Conservation (phyloP, 1,140 invertebrate genomes). For the Epicauta chinensis region DNA sequence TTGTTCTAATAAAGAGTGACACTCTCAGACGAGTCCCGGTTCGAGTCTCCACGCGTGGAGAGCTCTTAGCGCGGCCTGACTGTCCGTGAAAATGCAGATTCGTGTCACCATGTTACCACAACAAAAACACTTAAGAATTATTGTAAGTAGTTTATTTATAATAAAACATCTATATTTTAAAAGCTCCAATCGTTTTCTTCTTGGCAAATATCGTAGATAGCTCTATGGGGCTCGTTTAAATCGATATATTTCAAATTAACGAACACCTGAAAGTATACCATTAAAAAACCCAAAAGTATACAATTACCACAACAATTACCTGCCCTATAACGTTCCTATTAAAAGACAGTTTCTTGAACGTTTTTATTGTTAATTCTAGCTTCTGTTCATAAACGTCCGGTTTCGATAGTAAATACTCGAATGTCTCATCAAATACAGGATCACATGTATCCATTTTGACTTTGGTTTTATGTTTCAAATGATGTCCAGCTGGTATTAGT, state of each 20-base stretch:
- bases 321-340: conserved; percentile 74
- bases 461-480: conserved; percentile 79
- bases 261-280: conserved; percentile 1
- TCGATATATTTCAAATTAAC: conserved; percentile 8
- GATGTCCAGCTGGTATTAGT: conserved; percentile 73
- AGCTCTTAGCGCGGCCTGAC: too few relatives aligned
- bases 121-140: too few relatives aligned
- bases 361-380: conserved; percentile 71
- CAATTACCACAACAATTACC: conserved; percentile 40
- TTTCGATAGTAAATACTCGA: conserved; percentile 72
- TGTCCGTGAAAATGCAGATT: too few relatives aligned
- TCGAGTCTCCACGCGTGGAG: too few relatives aligned
- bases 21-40: too few relatives aligned
- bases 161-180: too few relatives aligned
- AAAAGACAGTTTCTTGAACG: conserved; percentile 66
- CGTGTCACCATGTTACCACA: too few relatives aligned
- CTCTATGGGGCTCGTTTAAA: conserved; percentile 6
- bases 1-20: too few relatives aligned
- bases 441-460: conserved; percentile 78
- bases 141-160: too few relatives aligned
- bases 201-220: conserved; percentile 3
- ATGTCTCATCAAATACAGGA: conserved; percentile 83
- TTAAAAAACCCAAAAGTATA: background rate
- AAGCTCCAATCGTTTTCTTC: too few relatives aligned
- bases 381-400: conserved; percentile 63